Percentiles rank a stretch among this genome's conserved stretches.
Conservation (phyloP, 1,140 invertebrate genomes). For the Aphelenchoides avenae region DNA sequence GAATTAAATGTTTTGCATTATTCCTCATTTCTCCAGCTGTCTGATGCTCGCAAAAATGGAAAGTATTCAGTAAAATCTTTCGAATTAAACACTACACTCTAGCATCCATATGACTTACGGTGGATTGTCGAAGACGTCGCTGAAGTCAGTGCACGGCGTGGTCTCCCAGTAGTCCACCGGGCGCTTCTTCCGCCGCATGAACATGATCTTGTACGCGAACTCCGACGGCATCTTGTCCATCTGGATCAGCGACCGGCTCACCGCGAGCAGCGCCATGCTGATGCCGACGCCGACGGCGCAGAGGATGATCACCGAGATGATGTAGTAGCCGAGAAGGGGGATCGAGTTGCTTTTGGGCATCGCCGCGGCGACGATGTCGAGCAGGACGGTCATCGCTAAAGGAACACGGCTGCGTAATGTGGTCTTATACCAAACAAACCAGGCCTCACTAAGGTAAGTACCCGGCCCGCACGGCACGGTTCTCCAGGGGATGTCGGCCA, state of each 20-base stretch:
- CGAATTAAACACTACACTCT: not conserved
- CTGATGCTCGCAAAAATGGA: not conserved
- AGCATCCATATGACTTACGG: not conserved
- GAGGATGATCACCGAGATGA: conserved; percentile 49
- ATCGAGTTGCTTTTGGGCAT: conserved; percentile 58
- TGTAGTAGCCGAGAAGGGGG: conserved; percentile 56
- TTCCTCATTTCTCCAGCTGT: not conserved
- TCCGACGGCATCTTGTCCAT: conserved; percentile 40
- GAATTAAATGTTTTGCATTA: too few species aligned
- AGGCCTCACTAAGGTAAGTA: too few species aligned
- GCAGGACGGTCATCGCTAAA: conserved; percentile 49
- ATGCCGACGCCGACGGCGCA: conserved; percentile 48
- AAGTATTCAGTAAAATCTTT: not conserved
- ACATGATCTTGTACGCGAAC: conserved; percentile 31
- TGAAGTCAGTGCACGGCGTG: too few species aligned
- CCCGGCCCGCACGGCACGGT: too few species aligned
- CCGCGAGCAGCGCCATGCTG: conserved; percentile 47
- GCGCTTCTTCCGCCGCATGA: conserved; percentile 17
- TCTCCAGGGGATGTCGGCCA: too few species aligned
- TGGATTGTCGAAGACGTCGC: conserved; percentile 29
- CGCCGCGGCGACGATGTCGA: conserved; percentile 52
- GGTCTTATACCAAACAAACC: too few species aligned
- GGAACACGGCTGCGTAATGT: too few species aligned
- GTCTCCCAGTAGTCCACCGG: conserved; percentile 37
- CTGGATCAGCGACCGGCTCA: conserved; percentile 45